Evolutionary conservation across 2,113 vertebrate species (phyloP).

Genomic region (Nestor notabilis): DNA sequence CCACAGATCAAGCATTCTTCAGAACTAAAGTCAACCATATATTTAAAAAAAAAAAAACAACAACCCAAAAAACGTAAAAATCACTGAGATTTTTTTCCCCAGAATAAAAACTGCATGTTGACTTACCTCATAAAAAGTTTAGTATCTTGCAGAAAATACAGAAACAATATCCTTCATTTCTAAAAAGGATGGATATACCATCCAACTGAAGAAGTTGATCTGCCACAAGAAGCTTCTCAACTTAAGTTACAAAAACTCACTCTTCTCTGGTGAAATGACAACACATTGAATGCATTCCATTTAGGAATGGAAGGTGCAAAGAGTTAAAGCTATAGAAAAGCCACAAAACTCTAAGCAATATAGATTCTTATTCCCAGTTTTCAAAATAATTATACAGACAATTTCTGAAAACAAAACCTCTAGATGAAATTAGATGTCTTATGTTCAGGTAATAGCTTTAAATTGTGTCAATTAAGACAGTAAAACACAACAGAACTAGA

Average conservation of each 20-base stretch:
- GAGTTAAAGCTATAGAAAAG: neutral
- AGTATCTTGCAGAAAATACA: neutral
- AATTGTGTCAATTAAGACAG: neutral
- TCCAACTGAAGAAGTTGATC: neutral
- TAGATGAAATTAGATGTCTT: neutral
- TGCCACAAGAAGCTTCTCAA: neutral
- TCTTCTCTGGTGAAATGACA: neutral
- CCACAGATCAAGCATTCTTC: neutral
- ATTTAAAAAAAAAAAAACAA: neutral
- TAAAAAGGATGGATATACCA: neutral
- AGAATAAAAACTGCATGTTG: neutral
- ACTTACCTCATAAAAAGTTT: neutral
- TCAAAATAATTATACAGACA: neutral
- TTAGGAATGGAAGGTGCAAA: neutral
- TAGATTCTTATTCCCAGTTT: neutral
- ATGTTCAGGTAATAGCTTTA: neutral
- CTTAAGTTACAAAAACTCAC: neutral
- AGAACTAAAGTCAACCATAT: neutral
- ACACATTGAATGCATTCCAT: neutral
- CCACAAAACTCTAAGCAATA: neutral
- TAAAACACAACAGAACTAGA: neutral
- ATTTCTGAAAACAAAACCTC: neutral
- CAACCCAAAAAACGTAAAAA: neutral
- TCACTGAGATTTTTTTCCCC: neutral
- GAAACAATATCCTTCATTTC: neutral